These are phyloP conservation scores for Drosophila tropicalis DNA, from an alignment of 1,140 invertebrate species.

Conservation along the genomic window DNA sequence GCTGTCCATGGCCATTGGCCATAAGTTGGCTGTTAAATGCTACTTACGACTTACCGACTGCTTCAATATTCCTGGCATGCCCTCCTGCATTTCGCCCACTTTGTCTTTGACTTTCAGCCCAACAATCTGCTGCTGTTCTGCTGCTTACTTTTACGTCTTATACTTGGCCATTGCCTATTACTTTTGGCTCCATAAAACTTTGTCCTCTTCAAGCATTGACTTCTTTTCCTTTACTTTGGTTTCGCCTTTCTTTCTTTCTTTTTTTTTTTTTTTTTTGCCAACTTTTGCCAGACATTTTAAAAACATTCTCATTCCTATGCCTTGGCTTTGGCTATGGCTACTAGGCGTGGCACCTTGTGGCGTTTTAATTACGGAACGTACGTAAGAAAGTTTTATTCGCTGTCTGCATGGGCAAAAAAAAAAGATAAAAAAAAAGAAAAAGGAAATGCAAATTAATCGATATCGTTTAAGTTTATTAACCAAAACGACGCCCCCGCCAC, in stretches of 20 bases:
- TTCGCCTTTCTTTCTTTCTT: constrained; percentile 34
- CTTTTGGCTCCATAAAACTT: constrained; percentile 77
- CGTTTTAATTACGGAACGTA: constrained; percentile 73
- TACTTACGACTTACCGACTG: constrained; percentile 74
- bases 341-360: constrained; percentile 74
- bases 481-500: constrained; percentile 30
- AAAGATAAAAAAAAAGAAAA: constrained; percentile 31
- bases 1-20: constrained; percentile 54
- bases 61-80: constrained; percentile 50
- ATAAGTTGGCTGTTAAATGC: constrained; percentile 80
- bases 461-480: constrained; percentile 71
- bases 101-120: constrained; percentile 2
- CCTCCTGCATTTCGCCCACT: background rate
- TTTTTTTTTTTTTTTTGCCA: constrained; percentile 20
- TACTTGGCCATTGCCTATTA: constrained; percentile 67
- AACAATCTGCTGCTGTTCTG: constrained; percentile 6
- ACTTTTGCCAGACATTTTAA: constrained; percentile 72
- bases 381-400: constrained; percentile 52
- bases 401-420: constrained; percentile 30
- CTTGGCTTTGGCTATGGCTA: constrained; percentile 17
- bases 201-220: constrained; percentile 74
- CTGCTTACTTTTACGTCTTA: constrained; percentile 9
- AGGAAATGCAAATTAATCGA: constrained; percentile 78
- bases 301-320: constrained; percentile 32
- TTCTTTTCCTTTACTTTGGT: constrained; percentile 61